phyloP scores from a whole-genome alignment of 2,888 invertebrate genomes.

The Diplolepis rosae region DNA sequence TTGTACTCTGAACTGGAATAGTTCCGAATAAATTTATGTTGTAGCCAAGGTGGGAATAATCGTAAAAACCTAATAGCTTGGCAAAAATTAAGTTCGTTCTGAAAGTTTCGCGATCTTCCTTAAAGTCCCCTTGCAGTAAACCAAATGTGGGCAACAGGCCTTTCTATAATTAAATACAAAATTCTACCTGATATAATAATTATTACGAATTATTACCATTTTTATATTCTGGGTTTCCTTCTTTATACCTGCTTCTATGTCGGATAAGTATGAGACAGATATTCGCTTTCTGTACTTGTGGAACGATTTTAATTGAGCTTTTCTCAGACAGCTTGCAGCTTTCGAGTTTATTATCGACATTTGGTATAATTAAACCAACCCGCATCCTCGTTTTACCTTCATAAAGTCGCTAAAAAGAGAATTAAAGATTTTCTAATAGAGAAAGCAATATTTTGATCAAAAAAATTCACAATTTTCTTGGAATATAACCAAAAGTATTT shows the following conservation, averaged over 20 bases:
- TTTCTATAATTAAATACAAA: not conserved
- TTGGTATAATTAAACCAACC: slow-evolving; percentile 59
- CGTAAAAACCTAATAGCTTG: not conserved
- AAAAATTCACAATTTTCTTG: too few relatives aligned
- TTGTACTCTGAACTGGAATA: not conserved
- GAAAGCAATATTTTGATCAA: too few relatives aligned
- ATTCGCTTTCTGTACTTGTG: slow-evolving; percentile 24
- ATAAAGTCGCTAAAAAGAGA: not conserved
- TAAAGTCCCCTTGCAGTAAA: not conserved
- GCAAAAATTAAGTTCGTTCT: not conserved
- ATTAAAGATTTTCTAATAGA: not conserved
- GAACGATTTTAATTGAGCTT: slow-evolving; percentile 59
- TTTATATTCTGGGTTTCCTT: not conserved
- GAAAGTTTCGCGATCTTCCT: not conserved
- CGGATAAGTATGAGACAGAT: slow-evolving; percentile 20
- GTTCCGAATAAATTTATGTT: not conserved
- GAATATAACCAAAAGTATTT: too few relatives aligned
- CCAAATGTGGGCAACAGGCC: not conserved
- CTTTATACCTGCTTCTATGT: not conserved
- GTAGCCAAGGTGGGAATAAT: not conserved
- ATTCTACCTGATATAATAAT: not conserved
- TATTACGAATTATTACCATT: not conserved
- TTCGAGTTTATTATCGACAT: slow-evolving; percentile 64
- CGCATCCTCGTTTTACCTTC: not conserved
- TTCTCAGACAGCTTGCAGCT: slow-evolving; percentile 54